phyloP scores from a whole-genome alignment of 1,140 invertebrate genomes.

The Triops longicaudatus region DNA sequence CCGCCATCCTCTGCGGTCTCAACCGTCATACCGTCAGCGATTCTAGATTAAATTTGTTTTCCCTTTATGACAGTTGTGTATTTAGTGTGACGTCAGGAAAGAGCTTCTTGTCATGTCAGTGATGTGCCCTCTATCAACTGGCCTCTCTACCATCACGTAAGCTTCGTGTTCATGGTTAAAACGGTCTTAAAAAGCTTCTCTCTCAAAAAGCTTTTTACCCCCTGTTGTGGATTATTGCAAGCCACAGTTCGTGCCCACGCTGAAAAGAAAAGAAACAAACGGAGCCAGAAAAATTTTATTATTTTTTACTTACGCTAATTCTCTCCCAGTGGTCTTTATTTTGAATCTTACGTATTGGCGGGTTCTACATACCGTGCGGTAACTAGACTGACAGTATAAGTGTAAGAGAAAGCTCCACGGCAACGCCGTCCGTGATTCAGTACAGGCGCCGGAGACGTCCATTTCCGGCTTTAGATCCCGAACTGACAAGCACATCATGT shows the following conservation, averaged over 20 bases:
- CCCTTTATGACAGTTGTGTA: constrained; percentile 7
- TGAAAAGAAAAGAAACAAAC: not conserved
- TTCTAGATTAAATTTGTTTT: not conserved
- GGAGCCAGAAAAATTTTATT: not conserved
- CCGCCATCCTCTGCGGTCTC: not conserved
- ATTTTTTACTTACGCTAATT: not conserved
- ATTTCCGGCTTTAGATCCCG: not conserved
- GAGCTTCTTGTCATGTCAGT: constrained; percentile 10
- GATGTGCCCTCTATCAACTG: not conserved
- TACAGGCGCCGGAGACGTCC: not conserved
- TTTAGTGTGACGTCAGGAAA: constrained; percentile 3
- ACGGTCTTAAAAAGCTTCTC: not conserved
- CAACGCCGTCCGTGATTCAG: not conserved
- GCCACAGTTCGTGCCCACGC: not conserved
- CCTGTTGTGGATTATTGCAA: not conserved
- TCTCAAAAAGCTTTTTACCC: not conserved
- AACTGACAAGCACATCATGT: constrained; percentile 12
- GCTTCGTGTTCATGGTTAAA: too few species aligned
- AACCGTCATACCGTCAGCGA: not conserved
- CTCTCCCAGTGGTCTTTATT: not conserved
- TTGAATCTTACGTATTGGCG: not conserved
- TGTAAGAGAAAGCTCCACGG: too few species aligned
- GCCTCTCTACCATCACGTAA: not conserved
- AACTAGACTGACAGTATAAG: too few species aligned
- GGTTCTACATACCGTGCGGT: not conserved